A percentile compares a stretch with the other conserved stretches of the same genome.
Evolutionary conservation across 2,888 invertebrate genomes (phyloP).

Genomic region (Drosophila tripunctata): DNA sequence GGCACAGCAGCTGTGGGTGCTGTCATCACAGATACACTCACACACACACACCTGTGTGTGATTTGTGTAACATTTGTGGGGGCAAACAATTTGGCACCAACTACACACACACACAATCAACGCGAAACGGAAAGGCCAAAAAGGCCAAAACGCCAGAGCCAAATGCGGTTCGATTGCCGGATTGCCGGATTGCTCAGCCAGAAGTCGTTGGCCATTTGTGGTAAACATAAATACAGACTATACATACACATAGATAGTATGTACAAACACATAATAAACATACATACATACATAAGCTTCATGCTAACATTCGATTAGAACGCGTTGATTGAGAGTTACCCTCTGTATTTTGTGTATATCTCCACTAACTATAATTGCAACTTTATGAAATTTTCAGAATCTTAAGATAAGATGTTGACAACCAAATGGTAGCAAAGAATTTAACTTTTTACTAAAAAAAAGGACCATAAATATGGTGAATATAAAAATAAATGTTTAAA

Average conservation of each 20-base stretch:
- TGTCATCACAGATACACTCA: constrained; percentile 45
- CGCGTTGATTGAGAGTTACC: neutral
- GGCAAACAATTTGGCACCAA: constrained; percentile 71
- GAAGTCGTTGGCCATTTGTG: constrained; percentile 68
- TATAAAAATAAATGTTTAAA: too few species aligned
- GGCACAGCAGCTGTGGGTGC: constrained; percentile 50
- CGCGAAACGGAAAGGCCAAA: constrained; percentile 71
- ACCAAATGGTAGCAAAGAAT: too few species aligned
- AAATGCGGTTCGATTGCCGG: constrained; percentile 56
- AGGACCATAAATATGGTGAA: too few species aligned
- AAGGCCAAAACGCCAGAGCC: constrained; percentile 68
- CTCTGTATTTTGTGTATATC: neutral
- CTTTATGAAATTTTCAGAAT: neutral
- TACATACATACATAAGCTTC: constrained; percentile 1
- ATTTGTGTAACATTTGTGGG: constrained; percentile 63
- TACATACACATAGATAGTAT: constrained; percentile 5
- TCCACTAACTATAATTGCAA: neutral
- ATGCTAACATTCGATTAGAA: neutral
- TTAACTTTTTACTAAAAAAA: too few species aligned
- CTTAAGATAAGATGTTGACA: neutral
- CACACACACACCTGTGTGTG: constrained; percentile 20
- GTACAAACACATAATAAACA: constrained; percentile 7
- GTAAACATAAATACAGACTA: constrained; percentile 26
- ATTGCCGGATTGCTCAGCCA: constrained; percentile 9
- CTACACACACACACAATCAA: constrained; percentile 50